Evolutionary conservation across 2,113 vertebrate species (phyloP).

Genomic region (Saccopteryx leptura): DNA sequence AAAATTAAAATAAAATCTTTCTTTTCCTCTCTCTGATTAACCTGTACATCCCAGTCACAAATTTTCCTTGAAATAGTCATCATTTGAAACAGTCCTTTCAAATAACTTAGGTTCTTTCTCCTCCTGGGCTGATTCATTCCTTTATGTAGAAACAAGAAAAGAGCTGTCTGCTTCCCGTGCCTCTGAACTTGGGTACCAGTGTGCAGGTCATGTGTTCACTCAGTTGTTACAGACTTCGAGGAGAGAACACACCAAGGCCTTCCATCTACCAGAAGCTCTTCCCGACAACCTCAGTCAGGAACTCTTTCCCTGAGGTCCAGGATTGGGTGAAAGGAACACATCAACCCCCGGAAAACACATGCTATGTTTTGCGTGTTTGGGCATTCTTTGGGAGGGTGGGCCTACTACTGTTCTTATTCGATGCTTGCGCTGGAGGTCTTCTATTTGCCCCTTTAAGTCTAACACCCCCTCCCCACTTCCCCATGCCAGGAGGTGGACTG

Average conservation of each 20-base stretch:
- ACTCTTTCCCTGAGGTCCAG: neutral
- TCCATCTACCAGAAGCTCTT: neutral
- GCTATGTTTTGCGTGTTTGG: neutral
- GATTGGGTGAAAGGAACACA: neutral
- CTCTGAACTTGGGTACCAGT: fast-evolving
- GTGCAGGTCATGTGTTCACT: neutral
- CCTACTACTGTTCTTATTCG: neutral
- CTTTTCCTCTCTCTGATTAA: neutral
- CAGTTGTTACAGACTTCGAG: neutral
- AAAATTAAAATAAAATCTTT: neutral
- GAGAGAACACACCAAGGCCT: neutral
- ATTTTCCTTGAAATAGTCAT: slow-evolving; percentile 28
- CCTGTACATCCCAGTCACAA: slow-evolving; percentile 26
- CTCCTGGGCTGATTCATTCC: neutral
- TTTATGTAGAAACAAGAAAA: neutral
- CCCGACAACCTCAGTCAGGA: neutral
- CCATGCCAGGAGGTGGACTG: neutral
- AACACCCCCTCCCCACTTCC: no score
- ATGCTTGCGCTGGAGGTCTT: fast-evolving
- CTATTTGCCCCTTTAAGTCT: neutral
- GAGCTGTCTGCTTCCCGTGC: neutral
- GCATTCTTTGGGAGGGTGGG: no score
- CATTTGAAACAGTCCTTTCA: slow-evolving; percentile 2
- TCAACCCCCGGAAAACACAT: neutral
- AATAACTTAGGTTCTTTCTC: neutral